These are phyloP conservation scores for Hyperoplus lanceolatus DNA, from an alignment of 2,797 vertebrate species.

Conservation along the genomic window DNA sequence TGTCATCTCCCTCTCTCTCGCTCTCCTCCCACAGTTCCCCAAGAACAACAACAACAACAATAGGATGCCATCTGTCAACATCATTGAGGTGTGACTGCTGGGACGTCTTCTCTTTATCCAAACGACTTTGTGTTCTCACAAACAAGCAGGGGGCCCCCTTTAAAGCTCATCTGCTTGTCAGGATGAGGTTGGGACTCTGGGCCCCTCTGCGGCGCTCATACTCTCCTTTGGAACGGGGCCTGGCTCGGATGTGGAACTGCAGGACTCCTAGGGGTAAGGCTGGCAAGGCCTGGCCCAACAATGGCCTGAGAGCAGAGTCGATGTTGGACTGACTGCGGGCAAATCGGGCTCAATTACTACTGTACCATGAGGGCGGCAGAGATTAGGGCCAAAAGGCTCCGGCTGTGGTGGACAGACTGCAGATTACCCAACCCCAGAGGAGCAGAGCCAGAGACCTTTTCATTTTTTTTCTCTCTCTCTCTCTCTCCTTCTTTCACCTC, in stretches of 20 bases:
- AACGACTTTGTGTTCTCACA: constrained; percentile 67
- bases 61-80: constrained; percentile 89
- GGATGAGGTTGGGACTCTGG: constrained; percentile 67
- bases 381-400: constrained; percentile 45
- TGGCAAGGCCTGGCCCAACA: neutral
- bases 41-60: constrained; percentile 89
- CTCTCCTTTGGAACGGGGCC: constrained; percentile 47
- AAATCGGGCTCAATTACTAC: constrained; percentile 32
- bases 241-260: constrained; percentile 29
- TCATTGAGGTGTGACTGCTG: constrained; percentile 90
- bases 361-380: constrained; percentile 36
- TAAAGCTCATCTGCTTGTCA: constrained; percentile 63
- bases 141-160: constrained; percentile 40
- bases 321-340: constrained; percentile 44
- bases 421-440: constrained; percentile 59
- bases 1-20: constrained; percentile 47
- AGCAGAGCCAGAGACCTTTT: constrained; percentile 60
- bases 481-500: constrained; percentile 32
- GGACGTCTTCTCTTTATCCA: constrained; percentile 55
- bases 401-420: constrained; percentile 39
- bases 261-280: constrained; percentile 32
- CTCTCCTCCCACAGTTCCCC: constrained; percentile 83
- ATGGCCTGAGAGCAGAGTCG: constrained; percentile 29
- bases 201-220: constrained; percentile 33
- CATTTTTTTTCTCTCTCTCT: constrained; percentile 21